Conservation (phyloP, 2,113 vertebrate species). For the Paramisgurnus dabryanus region DNA sequence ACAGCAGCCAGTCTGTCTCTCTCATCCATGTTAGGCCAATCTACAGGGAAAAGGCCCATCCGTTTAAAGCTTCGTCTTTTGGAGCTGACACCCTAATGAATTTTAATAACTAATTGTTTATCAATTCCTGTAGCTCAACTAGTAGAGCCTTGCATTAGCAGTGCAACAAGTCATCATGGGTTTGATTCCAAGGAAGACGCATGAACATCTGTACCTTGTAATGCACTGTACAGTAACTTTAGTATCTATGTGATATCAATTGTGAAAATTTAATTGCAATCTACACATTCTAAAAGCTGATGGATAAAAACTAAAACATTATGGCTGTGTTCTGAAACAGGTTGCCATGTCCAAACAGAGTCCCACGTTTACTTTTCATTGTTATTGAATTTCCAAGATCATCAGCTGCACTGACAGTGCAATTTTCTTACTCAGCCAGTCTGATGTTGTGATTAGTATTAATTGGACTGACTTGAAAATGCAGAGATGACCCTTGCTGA, state of each 20-base stretch:
- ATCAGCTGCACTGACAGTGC: constrained; percentile 10
- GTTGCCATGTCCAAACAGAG: not conserved
- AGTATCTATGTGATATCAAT: too few relatives aligned
- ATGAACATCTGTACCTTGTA: too few relatives aligned
- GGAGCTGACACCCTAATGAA: constrained; percentile 13
- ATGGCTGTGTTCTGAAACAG: not conserved
- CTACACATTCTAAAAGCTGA: not conserved
- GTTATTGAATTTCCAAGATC: constrained; percentile 30
- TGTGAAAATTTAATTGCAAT: not conserved
- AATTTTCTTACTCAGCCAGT: constrained; percentile 5
- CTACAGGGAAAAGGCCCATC: constrained; percentile 20
- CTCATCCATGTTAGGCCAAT: constrained; percentile 16
- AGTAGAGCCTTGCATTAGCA: too few relatives aligned
- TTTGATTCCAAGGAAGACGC: too few relatives aligned
- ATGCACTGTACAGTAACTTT: too few relatives aligned
- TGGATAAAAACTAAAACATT: not conserved
- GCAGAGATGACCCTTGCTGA: constrained; percentile 46
- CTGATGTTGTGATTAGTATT: constrained; percentile 49
- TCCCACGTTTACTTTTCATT: not conserved
- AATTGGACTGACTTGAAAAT: constrained; percentile 44
- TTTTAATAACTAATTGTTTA: constrained; percentile 2
- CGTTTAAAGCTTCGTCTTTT: constrained; percentile 21
- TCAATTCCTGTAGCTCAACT: too few relatives aligned
- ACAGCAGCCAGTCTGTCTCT: constrained; percentile 44
- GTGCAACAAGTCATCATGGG: too few relatives aligned